Conservation (phyloP, 2,888 invertebrate species). For the Sphaerophoria taeniata region DNA sequence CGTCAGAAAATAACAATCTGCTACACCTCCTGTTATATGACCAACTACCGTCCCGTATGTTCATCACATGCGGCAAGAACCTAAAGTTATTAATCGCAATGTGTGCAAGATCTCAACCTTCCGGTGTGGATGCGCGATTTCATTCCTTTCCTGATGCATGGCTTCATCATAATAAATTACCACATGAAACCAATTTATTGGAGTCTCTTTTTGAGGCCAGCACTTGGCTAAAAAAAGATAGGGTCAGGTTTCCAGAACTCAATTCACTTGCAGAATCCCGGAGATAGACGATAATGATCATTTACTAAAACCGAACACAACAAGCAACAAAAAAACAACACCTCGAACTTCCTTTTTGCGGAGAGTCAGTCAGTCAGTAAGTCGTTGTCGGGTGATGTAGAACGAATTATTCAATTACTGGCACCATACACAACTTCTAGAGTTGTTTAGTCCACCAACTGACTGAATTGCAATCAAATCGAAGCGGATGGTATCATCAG, state of each 20-base stretch:
- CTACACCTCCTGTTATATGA: conserved; percentile 10
- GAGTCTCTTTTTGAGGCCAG: conserved; percentile 36
- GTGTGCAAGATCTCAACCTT: conserved; percentile 19
- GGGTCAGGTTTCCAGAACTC: conserved; percentile 26
- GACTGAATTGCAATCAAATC: conserved; percentile 25
- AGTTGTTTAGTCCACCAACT: neutral
- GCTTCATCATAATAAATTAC: conserved; percentile 50
- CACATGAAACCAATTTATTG: conserved; percentile 52
- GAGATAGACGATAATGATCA: conserved; percentile 46
- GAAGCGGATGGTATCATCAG: neutral
- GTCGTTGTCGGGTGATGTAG: conserved; percentile 23
- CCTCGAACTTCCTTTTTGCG: conserved; percentile 6
- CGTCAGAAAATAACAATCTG: conserved; percentile 13
- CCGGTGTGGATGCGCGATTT: conserved; percentile 7
- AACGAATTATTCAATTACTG: conserved; percentile 42
- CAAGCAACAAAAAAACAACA: conserved; percentile 2
- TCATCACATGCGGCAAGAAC: neutral
- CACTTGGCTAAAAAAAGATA: neutral
- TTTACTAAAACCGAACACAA: neutral
- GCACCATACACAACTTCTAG: neutral
- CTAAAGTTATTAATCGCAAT: conserved; percentile 28
- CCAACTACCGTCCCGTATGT: neutral
- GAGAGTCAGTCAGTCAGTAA: neutral
- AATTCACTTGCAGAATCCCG: conserved; percentile 32
- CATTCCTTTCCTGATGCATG: conserved; percentile 21